These are phyloP conservation scores for Chymomyza amoena DNA, from an alignment of 2,888 invertebrate genomes.

Conservation along the genomic window DNA sequence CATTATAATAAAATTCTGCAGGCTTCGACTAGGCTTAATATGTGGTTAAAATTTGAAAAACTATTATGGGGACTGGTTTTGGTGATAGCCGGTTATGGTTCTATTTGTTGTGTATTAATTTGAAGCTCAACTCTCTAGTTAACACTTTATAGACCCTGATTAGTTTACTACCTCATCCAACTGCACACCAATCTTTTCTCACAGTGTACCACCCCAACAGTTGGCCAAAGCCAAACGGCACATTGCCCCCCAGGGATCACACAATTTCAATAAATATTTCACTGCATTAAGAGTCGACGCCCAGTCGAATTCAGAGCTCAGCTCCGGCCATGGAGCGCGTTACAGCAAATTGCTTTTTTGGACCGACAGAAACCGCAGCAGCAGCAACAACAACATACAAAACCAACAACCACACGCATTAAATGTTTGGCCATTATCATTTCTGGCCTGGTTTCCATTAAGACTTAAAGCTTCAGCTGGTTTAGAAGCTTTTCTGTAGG, in stretches of 20 bases:
- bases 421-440: constrained; percentile 75
- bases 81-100: no score
- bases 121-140: no score
- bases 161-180: no score
- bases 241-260: constrained; percentile 72
- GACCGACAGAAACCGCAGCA: constrained; percentile 35
- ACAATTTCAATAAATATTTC: constrained; percentile 77
- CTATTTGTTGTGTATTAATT: no score
- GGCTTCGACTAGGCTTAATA: no score
- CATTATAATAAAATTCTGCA: no score
- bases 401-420: constrained; percentile 67
- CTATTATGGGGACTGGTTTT: no score
- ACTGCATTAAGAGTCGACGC: constrained; percentile 68
- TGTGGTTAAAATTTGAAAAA: no score
- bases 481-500: background rate
- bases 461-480: constrained; percentile 5
- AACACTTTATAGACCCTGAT: no score
- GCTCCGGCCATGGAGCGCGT: background rate
- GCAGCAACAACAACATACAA: no score
- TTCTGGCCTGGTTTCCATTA: constrained; percentile 64
- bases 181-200: background rate
- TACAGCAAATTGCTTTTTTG: constrained; percentile 60
- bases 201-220: constrained; percentile 48
- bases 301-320: constrained; percentile 19
- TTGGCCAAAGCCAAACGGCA: constrained; percentile 44